A percentile compares a stretch with the other conserved stretches of the same genome.
Conservation (phyloP, 2,797 vertebrate species). For the Cirrhinus molitorella region DNA sequence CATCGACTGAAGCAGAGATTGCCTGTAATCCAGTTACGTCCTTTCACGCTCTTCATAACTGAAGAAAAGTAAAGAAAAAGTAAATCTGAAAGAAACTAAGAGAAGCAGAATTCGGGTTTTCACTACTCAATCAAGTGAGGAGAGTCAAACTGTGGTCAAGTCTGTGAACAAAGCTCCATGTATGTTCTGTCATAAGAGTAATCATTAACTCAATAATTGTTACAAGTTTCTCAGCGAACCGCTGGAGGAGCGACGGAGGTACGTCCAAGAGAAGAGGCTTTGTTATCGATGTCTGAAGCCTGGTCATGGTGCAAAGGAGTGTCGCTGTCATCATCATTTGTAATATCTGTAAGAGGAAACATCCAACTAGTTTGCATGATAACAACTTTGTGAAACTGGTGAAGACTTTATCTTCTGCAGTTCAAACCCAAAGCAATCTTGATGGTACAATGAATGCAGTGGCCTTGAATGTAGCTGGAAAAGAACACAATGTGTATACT, state of each 20-base stretch:
- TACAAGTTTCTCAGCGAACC: background rate
- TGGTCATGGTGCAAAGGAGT: slow-evolving; percentile 12
- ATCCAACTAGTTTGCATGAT: slow-evolving; percentile 22
- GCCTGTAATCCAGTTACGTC: no score
- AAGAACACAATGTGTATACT: background rate
- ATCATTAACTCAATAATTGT: slow-evolving; percentile 3
- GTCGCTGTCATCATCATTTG: background rate
- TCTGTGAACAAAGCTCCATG: background rate
- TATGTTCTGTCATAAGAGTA: background rate
- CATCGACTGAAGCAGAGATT: no score
- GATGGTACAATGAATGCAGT: background rate
- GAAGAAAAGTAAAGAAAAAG: no score
- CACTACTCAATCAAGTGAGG: background rate
- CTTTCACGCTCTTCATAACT: no score
- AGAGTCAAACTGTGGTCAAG: background rate
- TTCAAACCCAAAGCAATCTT: background rate
- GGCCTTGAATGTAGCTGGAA: background rate
- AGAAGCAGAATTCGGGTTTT: background rate
- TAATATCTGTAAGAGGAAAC: background rate
- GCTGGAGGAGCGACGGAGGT: background rate
- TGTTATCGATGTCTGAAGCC: slow-evolving; percentile 5
- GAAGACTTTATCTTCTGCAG: background rate
- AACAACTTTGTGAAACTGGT: background rate
- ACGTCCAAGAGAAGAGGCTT: background rate
- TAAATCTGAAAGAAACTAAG: background rate